Evolutionary conservation across 2,888 invertebrate species (phyloP).

Genomic region (Frankliniella fusca): DNA sequence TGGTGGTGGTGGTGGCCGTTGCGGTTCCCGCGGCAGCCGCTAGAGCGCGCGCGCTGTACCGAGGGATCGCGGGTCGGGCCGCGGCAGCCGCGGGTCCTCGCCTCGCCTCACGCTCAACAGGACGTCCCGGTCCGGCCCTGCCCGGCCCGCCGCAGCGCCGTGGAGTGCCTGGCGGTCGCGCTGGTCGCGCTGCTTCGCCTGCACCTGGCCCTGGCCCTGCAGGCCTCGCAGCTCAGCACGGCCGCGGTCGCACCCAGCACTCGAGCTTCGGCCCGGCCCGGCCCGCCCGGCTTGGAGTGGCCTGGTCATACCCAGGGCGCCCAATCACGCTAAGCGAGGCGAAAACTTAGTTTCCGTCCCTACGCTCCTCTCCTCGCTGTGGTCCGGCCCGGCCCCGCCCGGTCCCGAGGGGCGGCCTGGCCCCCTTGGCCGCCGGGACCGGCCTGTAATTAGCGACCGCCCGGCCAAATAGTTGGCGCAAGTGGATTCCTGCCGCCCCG

Average conservation of each 20-base stretch:
- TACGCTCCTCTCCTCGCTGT: too few species aligned
- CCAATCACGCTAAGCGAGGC: background rate
- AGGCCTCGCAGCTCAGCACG: background rate
- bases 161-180: background rate
- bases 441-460: background rate
- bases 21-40: background rate
- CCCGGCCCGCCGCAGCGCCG: background rate
- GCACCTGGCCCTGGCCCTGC: background rate
- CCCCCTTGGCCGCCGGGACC: background rate
- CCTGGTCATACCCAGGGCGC: background rate
- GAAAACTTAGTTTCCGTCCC: background rate
- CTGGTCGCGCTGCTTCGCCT: background rate
- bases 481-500: background rate
- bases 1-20: background rate
- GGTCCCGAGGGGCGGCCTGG: background rate
- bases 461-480: conserved; percentile 2
- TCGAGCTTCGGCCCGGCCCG: background rate
- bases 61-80: background rate
- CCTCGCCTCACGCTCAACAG: background rate
- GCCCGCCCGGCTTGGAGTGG: too few species aligned
- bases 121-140: background rate
- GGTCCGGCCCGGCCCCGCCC: background rate
- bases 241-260: background rate
- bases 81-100: background rate
- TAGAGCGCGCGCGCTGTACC: conserved; percentile 2